These are phyloP conservation scores for Eueremaeus valkanovi DNA, from an alignment of 2,888 invertebrate genomes.

Conservation along the genomic window DNA sequence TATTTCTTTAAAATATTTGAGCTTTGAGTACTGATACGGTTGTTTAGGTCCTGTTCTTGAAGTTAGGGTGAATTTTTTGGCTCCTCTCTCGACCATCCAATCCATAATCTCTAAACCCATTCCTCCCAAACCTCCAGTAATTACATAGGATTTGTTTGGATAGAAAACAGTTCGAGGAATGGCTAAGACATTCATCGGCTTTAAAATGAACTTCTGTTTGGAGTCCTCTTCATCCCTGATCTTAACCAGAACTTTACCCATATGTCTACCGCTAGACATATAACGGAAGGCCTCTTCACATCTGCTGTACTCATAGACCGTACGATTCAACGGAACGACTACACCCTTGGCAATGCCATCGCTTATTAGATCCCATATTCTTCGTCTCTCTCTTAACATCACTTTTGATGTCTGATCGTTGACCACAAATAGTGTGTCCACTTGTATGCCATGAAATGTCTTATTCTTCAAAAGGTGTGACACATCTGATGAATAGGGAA, in stretches of 20 bases:
- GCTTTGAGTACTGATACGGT: slow-evolving; percentile 84
- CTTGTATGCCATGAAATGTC: slow-evolving; percentile 40
- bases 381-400: not conserved
- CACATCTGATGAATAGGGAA: not conserved
- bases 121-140: slow-evolving; percentile 79
- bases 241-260: slow-evolving; percentile 90
- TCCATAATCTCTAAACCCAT: slow-evolving; percentile 89
- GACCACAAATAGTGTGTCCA: slow-evolving; percentile 36
- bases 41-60: slow-evolving; percentile 83
- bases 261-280: slow-evolving; percentile 98
- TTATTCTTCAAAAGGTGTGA: slow-evolving; percentile 31
- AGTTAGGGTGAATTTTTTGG: slow-evolving; percentile 71
- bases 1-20: slow-evolving; percentile 62
- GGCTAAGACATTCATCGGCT: slow-evolving; percentile 61
- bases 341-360: slow-evolving; percentile 83
- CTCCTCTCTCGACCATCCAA: slow-evolving; percentile 84
- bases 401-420: not conserved
- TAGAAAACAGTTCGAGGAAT: slow-evolving; percentile 74
- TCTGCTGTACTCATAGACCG: slow-evolving; percentile 77
- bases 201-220: slow-evolving; percentile 45
- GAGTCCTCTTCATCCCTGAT: slow-evolving; percentile 72
- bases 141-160: slow-evolving; percentile 58
- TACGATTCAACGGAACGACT: slow-evolving; percentile 80
- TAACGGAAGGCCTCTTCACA: slow-evolving; percentile 85
- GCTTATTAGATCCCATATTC: slow-evolving; percentile 61